These are phyloP conservation scores for Sarcoramphus papa DNA, from an alignment of 2,797 vertebrate genomes.

Conservation along the genomic window DNA sequence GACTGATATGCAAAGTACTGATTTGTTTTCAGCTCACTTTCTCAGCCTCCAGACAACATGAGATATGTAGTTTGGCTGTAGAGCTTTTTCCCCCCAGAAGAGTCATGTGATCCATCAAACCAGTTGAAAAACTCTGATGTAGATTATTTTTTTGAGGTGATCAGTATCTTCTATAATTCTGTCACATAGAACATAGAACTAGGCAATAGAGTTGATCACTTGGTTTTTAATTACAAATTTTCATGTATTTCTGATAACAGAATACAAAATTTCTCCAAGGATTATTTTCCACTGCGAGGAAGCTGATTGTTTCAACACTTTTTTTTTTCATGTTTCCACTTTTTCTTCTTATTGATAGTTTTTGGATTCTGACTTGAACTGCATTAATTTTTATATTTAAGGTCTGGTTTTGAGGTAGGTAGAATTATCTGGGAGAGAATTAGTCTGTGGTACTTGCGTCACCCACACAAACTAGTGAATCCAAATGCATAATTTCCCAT, in stretches of 20 bases:
- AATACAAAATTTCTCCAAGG: neutral
- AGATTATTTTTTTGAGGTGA: neutral
- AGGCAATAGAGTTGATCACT: neutral
- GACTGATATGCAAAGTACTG: neutral
- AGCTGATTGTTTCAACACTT: neutral
- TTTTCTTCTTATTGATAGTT: neutral
- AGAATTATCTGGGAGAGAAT: neutral
- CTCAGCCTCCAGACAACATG: neutral
- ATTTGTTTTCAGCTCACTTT: neutral
- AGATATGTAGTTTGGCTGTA: neutral
- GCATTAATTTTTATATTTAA: neutral
- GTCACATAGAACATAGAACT: neutral
- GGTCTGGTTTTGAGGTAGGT: neutral
- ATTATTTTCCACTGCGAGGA: neutral
- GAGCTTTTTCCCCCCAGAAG: rapidly evolving
- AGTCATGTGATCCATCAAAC: neutral
- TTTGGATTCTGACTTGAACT: neutral
- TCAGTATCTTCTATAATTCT: neutral
- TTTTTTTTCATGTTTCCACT: neutral
- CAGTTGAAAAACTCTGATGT: neutral
- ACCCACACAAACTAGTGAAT: neutral
- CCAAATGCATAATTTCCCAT: neutral
- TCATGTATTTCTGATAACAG: neutral
- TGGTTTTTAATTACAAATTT: neutral
- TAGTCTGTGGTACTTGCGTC: neutral